Conservation (phyloP, 1,140 invertebrate species). For the Nylanderia fulva region DNA sequence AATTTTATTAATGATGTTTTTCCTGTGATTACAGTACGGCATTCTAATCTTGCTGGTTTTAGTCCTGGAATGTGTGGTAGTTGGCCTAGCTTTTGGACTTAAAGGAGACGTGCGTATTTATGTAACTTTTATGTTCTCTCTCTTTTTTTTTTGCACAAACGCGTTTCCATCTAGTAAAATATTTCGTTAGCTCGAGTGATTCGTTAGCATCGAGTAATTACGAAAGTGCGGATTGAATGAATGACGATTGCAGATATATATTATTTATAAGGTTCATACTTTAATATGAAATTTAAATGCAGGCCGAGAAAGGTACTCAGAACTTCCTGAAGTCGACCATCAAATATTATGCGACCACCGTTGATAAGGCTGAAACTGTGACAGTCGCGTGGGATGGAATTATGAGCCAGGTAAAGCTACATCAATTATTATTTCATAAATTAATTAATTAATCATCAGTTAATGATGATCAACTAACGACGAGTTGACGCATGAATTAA, state of each 20-base stretch:
- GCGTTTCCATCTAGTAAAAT: neutral
- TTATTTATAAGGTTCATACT: conserved; percentile 31
- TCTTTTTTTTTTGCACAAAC: too few relatives aligned
- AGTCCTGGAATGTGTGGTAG: conserved; percentile 90
- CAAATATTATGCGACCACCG: conserved; percentile 86
- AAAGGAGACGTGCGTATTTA: conserved; percentile 88
- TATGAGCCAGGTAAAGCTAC: conserved; percentile 87
- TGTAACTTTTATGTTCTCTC: conserved; percentile 3
- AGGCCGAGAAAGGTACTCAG: conserved; percentile 87
- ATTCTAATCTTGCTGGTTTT: conserved; percentile 90
- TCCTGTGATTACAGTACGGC: conserved; percentile 88
- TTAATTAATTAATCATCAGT: neutral
- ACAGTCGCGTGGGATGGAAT: conserved; percentile 89
- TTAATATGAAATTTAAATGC: conserved; percentile 59
- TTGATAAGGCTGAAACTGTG: conserved; percentile 86
- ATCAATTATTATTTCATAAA: neutral
- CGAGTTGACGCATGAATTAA: conserved; percentile 13
- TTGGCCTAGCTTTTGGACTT: conserved; percentile 90
- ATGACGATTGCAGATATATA: neutral
- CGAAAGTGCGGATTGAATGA: neutral
- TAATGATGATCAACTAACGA: neutral
- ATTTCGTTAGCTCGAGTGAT: too few relatives aligned
- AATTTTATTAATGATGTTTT: neutral
- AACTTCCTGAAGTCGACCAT: conserved; percentile 87
- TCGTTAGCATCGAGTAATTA: neutral